Evolutionary conservation across 2,113 vertebrate genomes (phyloP).

Genomic region (Sminthopsis crassicaudata): DNA sequence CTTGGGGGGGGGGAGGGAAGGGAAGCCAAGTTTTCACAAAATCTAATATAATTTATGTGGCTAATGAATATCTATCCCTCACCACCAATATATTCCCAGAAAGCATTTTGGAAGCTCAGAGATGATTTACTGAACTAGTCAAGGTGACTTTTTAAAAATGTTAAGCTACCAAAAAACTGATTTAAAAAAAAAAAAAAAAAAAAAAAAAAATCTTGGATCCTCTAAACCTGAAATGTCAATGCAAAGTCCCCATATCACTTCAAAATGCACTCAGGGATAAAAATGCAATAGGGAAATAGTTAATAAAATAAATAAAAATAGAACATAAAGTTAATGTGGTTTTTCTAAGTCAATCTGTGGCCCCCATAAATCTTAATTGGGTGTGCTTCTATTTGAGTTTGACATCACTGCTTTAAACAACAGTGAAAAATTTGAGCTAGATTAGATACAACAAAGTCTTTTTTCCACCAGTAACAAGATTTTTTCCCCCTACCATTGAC

Average conservation of each 20-base stretch:
- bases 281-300: background rate
- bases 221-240: constrained; percentile 6
- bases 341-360: background rate
- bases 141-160: background rate
- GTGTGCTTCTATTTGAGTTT: background rate
- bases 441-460: background rate
- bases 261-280: background rate
- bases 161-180: background rate
- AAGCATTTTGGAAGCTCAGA: background rate
- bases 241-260: background rate
- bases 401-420: background rate
- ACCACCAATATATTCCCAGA: background rate
- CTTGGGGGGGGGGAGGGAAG: background rate
- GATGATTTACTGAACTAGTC: background rate
- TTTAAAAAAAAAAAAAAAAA: background rate
- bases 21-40: constrained; percentile 11
- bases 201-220: background rate
- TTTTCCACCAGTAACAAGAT: background rate
- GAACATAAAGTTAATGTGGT: background rate
- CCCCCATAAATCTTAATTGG: background rate
- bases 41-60: background rate
- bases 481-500: background rate
- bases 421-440: background rate
- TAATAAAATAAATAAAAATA: background rate
- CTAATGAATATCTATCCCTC: background rate